Conservation (phyloP, 2,888 invertebrate species). For the Rambutsinella grinnellia region DNA sequence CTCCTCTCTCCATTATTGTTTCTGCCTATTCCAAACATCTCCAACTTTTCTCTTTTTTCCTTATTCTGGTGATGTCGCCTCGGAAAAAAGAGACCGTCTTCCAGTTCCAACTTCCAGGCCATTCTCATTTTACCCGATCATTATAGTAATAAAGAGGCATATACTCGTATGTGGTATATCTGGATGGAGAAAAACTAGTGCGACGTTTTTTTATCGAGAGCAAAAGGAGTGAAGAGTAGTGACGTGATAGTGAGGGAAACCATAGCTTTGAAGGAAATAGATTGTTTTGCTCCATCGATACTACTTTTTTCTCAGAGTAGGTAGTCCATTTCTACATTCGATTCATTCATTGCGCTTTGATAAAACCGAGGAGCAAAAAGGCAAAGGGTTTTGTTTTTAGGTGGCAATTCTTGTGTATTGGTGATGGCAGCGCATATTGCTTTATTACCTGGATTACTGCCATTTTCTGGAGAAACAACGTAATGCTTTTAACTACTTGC, state of each 20-base stretch:
- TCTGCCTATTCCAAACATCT: background rate
- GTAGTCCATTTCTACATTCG: background rate
- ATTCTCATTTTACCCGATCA: background rate
- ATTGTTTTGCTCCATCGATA: background rate
- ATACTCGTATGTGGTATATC: background rate
- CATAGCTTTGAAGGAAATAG: background rate
- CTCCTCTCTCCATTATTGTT: constrained; percentile 1
- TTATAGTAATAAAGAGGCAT: too few species aligned
- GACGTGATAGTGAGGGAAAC: constrained; percentile 11
- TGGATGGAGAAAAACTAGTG: background rate
- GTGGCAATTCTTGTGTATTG: constrained; percentile 36
- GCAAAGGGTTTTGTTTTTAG: constrained; percentile 12
- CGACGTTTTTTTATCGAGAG: background rate
- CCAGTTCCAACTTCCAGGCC: background rate
- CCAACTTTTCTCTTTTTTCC: background rate
- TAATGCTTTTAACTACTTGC: constrained; percentile 57
- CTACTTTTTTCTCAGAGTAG: background rate
- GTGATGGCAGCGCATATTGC: constrained; percentile 44
- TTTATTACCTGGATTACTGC: constrained; percentile 56
- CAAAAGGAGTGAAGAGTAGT: background rate
- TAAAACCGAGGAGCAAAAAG: background rate
- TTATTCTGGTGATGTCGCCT: constrained; percentile 26
- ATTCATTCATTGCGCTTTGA: background rate
- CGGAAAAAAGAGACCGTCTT: background rate
- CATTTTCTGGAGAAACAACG: constrained; percentile 50